These are phyloP conservation scores for Myotis lucifugus DNA, from an alignment of 2,113 vertebrate species.

Conservation along the genomic window DNA sequence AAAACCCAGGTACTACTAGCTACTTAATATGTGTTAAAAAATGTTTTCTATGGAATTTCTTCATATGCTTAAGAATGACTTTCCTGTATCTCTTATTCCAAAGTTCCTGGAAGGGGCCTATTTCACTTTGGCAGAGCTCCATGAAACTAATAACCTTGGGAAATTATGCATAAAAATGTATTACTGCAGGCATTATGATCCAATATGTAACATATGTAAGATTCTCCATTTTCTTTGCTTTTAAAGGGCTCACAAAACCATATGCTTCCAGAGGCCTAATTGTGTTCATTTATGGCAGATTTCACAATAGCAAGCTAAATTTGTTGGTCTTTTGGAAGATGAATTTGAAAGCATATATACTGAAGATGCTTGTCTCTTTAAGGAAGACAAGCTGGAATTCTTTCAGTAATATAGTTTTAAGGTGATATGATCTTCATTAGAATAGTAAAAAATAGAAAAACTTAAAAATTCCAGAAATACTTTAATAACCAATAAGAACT, in stretches of 20 bases:
- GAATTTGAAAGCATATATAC: not conserved
- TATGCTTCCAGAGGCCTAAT: not conserved
- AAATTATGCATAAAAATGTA: conserved; percentile 32
- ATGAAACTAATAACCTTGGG: not conserved
- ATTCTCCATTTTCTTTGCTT: not conserved
- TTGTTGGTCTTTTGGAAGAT: not conserved
- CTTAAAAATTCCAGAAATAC: not conserved
- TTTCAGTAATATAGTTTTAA: not conserved
- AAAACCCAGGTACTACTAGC: not conserved
- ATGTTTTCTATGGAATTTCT: conserved; percentile 19
- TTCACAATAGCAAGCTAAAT: not conserved
- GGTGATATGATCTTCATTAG: not conserved
- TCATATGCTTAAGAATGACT: not conserved
- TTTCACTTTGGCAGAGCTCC: conserved; percentile 34
- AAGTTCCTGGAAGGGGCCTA: conserved; percentile 32
- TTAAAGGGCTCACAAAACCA: not conserved
- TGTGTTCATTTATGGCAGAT: not conserved
- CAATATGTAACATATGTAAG: not conserved
- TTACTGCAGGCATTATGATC: not conserved
- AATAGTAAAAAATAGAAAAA: not conserved
- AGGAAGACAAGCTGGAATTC: not conserved
- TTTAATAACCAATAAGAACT: not conserved
- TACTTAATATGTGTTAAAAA: not conserved
- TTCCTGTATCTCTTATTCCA: conserved; percentile 36
- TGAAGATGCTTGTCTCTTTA: not conserved